phyloP scores from a whole-genome alignment of 1,140 invertebrate species.

The Drosophila mojavensis region DNA sequence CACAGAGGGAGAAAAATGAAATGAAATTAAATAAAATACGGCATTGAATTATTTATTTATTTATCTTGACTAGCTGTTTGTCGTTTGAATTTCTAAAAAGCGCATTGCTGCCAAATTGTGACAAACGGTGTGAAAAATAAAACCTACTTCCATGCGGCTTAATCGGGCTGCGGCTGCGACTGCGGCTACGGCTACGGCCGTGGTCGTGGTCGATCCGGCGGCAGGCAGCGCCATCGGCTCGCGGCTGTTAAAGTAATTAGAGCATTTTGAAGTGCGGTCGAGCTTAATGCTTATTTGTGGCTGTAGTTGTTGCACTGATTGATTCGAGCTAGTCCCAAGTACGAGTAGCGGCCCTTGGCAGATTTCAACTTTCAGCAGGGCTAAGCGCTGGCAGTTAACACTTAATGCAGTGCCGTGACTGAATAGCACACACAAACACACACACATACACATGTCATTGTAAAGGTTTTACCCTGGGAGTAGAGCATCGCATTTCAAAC shows the following conservation, averaged over 20 bases:
- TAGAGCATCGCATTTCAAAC: conserved; percentile 64
- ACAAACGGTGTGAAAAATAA: conserved; percentile 31
- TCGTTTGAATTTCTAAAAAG: conserved; percentile 51
- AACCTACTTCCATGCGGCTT: not conserved
- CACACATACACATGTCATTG: not conserved
- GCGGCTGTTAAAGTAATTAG: conserved; percentile 78
- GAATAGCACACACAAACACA: conserved; percentile 9
- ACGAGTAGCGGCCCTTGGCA: conserved; percentile 6
- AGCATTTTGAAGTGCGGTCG: conserved; percentile 57
- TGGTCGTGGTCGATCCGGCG: conserved; percentile 3
- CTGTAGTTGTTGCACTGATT: conserved; percentile 53
- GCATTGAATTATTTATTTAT: conserved; percentile 78
- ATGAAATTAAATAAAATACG: conserved; percentile 32
- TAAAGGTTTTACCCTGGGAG: not conserved
- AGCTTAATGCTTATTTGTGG: conserved; percentile 51
- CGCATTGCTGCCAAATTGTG: conserved; percentile 48
- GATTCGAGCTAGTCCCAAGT: conserved; percentile 48
- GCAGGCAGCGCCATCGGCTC: conserved; percentile 39
- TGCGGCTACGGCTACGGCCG: too few relatives aligned
- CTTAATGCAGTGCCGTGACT: conserved; percentile 56
- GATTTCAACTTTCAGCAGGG: conserved; percentile 50
- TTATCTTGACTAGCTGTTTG: conserved; percentile 45
- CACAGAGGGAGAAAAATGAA: not conserved
- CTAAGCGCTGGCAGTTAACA: conserved; percentile 60
- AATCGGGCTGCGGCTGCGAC: not conserved